Percentiles rank a stretch among this genome's conserved stretches.
Evolutionary conservation across 2,113 vertebrate genomes (phyloP).

Genomic region (Emberiza fucata): DNA sequence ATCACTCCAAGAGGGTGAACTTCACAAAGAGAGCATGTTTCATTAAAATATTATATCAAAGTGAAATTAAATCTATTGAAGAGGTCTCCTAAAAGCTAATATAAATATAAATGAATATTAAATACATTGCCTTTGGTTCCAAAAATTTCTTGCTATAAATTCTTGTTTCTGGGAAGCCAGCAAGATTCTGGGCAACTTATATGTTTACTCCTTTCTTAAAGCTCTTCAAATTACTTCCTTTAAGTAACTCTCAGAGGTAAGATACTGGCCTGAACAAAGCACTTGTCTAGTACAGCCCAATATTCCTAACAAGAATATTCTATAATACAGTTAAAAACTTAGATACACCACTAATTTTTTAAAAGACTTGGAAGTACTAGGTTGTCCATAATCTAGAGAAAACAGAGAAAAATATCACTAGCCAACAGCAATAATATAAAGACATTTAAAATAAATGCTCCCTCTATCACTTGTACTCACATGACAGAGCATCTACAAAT

Average conservation of each 20-base stretch:
- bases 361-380: background rate
- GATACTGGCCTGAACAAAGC: background rate
- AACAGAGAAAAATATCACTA: background rate
- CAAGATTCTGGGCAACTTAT: background rate
- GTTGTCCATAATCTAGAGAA: background rate
- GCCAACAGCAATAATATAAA: background rate
- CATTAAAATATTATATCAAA: background rate
- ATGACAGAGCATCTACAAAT: background rate
- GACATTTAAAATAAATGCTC: background rate
- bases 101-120: background rate
- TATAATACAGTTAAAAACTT: background rate
- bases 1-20: background rate
- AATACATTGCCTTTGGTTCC: background rate
- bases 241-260: background rate
- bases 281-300: background rate
- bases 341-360: background rate
- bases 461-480: background rate
- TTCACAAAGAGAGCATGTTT: background rate
- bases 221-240: background rate
- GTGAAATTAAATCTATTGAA: background rate
- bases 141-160: background rate
- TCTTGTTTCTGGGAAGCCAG: background rate
- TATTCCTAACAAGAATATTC: background rate
- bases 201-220: background rate
- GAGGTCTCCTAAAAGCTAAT: background rate